Percentiles rank a stretch among this genome's conserved stretches.
Conservation (phyloP, 64 coral and sea anemone genomes). For the Montipora efflorescens region DNA sequence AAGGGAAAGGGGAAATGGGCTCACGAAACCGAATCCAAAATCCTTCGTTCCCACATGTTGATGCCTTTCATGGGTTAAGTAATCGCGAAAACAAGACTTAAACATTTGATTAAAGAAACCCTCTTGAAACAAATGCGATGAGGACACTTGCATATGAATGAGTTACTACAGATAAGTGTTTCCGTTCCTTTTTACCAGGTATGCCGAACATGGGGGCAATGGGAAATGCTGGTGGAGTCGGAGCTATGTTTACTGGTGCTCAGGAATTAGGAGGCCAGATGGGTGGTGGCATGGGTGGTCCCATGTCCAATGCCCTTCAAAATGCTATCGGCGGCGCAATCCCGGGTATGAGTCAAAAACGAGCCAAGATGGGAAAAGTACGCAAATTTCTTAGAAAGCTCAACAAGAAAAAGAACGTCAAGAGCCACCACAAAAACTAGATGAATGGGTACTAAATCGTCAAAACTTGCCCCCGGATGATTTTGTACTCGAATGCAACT, state of each 20-base stretch:
- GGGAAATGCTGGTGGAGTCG: conserved; percentile 38
- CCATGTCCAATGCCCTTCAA: conserved; percentile 22
- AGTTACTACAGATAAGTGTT: neutral
- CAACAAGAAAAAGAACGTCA: conserved; percentile 28
- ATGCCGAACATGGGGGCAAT: conserved; percentile 38
- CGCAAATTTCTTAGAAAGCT: conserved; percentile 31
- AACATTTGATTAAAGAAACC: no score
- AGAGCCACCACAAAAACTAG: conserved; percentile 24
- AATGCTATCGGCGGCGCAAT: conserved; percentile 21
- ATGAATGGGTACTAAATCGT: neutral
- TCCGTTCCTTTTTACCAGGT: neutral
- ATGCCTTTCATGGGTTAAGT: no score
- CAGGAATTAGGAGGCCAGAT: conserved; percentile 45
- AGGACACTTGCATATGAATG: no score
- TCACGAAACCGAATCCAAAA: no score
- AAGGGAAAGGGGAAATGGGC: no score
- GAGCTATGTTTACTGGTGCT: conserved; percentile 34
- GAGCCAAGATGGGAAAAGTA: conserved; percentile 44
- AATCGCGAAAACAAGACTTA: no score
- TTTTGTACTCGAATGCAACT: neutral
- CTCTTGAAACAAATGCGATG: no score
- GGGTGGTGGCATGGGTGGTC: conserved; percentile 13
- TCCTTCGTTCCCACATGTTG: no score
- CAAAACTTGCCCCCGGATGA: neutral
- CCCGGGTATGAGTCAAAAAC: conserved; percentile 11